phyloP scores from a whole-genome alignment of 2,797 vertebrate species.

The Acanthopagrus latus region DNA sequence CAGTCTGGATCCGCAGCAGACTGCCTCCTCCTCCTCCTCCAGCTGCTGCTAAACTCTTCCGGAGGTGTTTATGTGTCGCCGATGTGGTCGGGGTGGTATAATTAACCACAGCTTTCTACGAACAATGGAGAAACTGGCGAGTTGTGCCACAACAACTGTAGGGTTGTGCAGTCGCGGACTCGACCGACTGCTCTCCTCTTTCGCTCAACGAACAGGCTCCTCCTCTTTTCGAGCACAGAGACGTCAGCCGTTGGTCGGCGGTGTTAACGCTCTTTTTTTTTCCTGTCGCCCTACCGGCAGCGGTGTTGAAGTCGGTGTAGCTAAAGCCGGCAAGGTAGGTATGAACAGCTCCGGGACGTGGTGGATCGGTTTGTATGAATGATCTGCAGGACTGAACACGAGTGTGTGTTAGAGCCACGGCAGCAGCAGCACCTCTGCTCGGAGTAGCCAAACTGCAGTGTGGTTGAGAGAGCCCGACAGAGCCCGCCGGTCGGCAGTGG shows the following conservation, averaged over 20 bases:
- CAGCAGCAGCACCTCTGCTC: constrained; percentile 39
- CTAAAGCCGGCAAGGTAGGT: constrained; percentile 62
- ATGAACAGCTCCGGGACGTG: constrained; percentile 31
- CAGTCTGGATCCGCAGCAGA: neutral
- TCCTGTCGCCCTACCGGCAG: constrained; percentile 1
- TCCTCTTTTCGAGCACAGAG: constrained; percentile 69
- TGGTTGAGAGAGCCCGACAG: constrained; percentile 31
- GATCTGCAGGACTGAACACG: neutral
- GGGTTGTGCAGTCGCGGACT: constrained; percentile 28
- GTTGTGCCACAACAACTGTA: constrained; percentile 45
- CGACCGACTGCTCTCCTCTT: constrained; percentile 18
- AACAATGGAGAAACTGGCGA: constrained; percentile 38
- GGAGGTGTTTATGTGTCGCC: neutral
- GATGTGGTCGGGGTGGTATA: neutral
- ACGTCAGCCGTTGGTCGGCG: constrained; percentile 52
- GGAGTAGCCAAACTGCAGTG: constrained; percentile 44
- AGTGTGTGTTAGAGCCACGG: constrained; percentile 26
- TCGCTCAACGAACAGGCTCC: constrained; percentile 64
- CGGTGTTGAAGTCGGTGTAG: constrained; percentile 39
- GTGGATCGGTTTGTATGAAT: constrained; percentile 8
- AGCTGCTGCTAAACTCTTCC: constrained; percentile 6
- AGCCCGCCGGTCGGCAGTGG: constrained; percentile 33
- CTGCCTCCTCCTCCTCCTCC: constrained; percentile 7
- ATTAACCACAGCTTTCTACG: constrained; percentile 7
- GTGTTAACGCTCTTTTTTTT: constrained; percentile 6